Evolutionary conservation across 2,888 invertebrate genomes (phyloP).

Genomic region (Athalia circularis): DNA sequence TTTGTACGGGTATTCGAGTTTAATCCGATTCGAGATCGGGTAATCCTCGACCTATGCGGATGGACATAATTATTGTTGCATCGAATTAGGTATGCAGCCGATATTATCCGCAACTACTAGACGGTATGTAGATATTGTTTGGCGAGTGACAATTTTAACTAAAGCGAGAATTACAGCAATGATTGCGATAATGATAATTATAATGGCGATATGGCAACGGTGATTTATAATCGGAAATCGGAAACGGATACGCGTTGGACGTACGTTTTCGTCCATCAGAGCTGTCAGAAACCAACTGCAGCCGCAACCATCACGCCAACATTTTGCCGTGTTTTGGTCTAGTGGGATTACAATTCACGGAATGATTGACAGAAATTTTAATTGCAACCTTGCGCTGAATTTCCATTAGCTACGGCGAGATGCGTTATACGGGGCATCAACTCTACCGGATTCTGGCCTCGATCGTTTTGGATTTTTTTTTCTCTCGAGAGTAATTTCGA

Average conservation of each 20-base stretch:
- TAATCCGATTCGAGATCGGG: too few species aligned
- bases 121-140: background rate
- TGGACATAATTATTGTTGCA: too few species aligned
- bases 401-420: background rate
- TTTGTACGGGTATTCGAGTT: too few species aligned
- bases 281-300: background rate
- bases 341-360: background rate
- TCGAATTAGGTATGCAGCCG: too few species aligned
- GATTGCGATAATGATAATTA: background rate
- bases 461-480: too few species aligned
- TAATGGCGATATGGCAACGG: background rate
- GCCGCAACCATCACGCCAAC: constrained; percentile 19
- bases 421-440: background rate
- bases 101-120: background rate
- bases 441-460: too few species aligned
- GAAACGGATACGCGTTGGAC: background rate
- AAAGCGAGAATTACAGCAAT: background rate
- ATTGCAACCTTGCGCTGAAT: constrained; percentile 12
- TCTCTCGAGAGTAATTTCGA: too few species aligned
- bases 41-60: too few species aligned
- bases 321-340: constrained; percentile 7
- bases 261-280: background rate
- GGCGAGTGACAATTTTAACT: background rate
- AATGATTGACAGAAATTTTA: constrained; percentile 33
- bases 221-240: background rate